Evolutionary conservation across 2,888 invertebrate species (phyloP).

Genomic region (Spodoptera littoralis): DNA sequence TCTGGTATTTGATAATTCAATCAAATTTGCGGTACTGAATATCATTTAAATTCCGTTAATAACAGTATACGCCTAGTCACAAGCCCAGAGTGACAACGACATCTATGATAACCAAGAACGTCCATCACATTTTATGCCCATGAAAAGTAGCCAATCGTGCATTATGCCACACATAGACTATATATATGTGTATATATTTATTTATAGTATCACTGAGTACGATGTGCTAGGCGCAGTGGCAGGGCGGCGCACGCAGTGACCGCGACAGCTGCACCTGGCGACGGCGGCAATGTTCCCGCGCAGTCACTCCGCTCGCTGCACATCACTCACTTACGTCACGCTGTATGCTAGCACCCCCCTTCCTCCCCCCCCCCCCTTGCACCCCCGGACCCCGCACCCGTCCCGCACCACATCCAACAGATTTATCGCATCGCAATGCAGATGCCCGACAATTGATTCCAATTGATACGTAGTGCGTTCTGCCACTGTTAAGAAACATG

Average conservation of each 20-base stretch:
- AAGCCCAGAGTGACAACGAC: no score
- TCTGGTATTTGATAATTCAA: no score
- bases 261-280: slow-evolving; percentile 9
- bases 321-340: slow-evolving; percentile 15
- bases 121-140: no score
- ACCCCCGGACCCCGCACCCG: not conserved
- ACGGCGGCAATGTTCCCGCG: not conserved
- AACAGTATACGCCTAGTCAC: no score
- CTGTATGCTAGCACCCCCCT: slow-evolving; percentile 26
- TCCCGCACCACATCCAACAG: slow-evolving; percentile 39
- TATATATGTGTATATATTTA: no score
- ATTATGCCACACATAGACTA: not conserved
- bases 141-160: no score
- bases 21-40: no score
- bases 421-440: slow-evolving; percentile 70
- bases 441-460: slow-evolving; percentile 65
- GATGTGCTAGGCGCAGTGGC: no score
- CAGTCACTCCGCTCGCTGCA: slow-evolving; percentile 10
- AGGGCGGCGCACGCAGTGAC: not conserved
- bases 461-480: slow-evolving; percentile 54
- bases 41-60: no score
- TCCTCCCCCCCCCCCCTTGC: rapidly evolving
- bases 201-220: no score
- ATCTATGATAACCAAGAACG: no score
- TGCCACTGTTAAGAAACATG: not conserved